These are phyloP conservation scores for Bufo gargarizans DNA, from an alignment of 2,113 vertebrate genomes.

Conservation along the genomic window DNA sequence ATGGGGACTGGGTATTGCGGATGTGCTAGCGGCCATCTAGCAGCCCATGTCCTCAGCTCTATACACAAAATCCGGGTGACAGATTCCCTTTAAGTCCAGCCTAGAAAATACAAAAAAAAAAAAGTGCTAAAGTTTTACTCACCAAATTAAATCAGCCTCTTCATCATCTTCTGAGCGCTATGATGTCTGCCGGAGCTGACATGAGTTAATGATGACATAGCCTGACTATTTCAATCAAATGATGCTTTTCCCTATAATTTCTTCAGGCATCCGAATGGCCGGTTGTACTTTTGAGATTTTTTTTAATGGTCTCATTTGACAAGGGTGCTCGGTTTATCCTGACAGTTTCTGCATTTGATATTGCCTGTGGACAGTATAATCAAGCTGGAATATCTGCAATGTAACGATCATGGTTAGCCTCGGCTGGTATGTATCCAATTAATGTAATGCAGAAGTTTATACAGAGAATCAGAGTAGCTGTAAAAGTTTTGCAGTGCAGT, in stretches of 20 bases:
- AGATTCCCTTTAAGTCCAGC: background rate
- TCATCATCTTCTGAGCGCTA: background rate
- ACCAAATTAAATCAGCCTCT: background rate
- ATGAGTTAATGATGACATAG: constrained; percentile 5
- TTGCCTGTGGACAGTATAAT: constrained; percentile 28
- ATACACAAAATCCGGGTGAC: too few relatives aligned
- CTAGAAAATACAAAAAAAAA: background rate
- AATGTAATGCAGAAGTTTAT: background rate
- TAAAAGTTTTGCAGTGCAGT: background rate
- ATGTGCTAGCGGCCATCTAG: too few relatives aligned
- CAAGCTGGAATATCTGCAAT: background rate
- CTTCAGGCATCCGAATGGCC: constrained; percentile 13
- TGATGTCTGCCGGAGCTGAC: background rate
- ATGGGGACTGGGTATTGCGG: too few relatives aligned
- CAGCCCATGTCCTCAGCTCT: too few relatives aligned
- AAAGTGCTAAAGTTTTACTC: background rate
- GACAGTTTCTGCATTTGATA: background rate
- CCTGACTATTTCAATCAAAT: constrained; percentile 21
- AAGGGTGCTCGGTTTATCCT: constrained; percentile 17
- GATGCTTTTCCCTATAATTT: constrained; percentile 1
- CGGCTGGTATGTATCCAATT: background rate
- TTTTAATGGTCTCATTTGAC: constrained; percentile 26
- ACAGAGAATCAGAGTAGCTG: background rate
- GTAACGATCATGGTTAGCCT: background rate
- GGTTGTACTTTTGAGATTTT: background rate